Base-by-base conservation (phyloP, 2,888 invertebrate genomes). In the Eupeodes luniger region DNA sequence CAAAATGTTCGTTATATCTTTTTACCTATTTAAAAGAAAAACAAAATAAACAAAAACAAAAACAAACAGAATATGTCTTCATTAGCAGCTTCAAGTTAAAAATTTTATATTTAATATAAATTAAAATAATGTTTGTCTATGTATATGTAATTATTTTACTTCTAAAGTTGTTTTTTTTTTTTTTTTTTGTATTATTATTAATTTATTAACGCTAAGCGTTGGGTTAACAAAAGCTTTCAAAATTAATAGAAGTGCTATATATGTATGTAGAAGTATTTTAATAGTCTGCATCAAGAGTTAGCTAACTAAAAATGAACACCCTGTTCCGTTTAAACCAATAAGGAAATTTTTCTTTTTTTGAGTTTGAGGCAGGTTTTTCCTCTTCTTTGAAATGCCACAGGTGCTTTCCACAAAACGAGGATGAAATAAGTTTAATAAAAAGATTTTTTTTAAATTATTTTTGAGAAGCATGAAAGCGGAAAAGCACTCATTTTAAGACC, bases 141-240 rank as follows among this genome's bases (percentile, higher is more conserved):
- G 9, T 47, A 16, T 79, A 47, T 34, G 14, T 79, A 69, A 74
- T 66, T 76, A 70, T 67, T 85, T 75, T 72, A 76, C 76, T 85
- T 85, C 51, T 27, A 85, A 77, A 77, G 55, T 62, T 75, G 62
- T 67, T 40, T 34, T 4, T 49, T 72, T 67, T 67, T 40, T 34
- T 4, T 49, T 72, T 67, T 78, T 27, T 27, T 27, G 27, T 27
- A 27, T 27, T 27, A 27, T 27, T 40, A 40, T 40, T 40, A 40
- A 40, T 40, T 72, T 66, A 77, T 36, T 40, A 77, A 85, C 81
- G 85, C 81, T 78, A 74, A 85, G 85, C 81, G 85, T 85, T 64
- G 59, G 70, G 66, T 76, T 75, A 69, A 49, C n/a, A 53, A 19
- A 14, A 19, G 9, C 66, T 61, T 78, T 53, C 47, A 55, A 4